Percentiles rank a stretch among this genome's conserved stretches.
These are phyloP conservation scores for Talpa occidentalis DNA, from an alignment of 2,113 vertebrate genomes.

Conservation along the genomic window DNA sequence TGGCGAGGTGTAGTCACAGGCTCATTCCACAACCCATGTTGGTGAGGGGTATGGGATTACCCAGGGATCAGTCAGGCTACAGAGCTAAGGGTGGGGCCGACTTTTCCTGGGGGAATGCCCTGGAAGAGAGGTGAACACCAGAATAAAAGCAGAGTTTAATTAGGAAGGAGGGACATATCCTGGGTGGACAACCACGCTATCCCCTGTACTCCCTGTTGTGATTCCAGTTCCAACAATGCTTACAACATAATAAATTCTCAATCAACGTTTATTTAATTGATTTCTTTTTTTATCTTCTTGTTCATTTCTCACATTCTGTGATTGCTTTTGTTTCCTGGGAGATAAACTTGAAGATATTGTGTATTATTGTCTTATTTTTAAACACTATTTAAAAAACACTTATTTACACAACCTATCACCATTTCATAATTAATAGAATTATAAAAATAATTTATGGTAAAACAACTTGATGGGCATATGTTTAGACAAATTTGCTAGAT, in stretches of 20 bases:
- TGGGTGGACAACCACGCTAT: background rate
- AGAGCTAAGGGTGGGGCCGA: background rate
- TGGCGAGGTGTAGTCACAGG: background rate
- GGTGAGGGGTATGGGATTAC: background rate
- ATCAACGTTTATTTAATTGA: background rate
- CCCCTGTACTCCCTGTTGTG: background rate
- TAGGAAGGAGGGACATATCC: background rate
- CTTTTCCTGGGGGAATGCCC: background rate
- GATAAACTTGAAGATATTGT: background rate
- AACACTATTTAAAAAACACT: background rate
- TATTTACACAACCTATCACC: background rate
- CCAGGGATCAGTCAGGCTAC: background rate
- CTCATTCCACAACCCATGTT: background rate
- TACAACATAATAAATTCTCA: background rate
- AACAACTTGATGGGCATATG: background rate
- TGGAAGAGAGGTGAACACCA: background rate
- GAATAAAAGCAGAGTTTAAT: background rate
- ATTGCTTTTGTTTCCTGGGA: constrained; percentile 21
- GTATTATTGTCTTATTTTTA: constrained; percentile 10
- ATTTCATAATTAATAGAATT: background rate
- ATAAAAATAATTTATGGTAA: constrained; percentile 40
- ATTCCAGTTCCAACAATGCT: background rate
- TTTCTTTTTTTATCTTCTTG: background rate
- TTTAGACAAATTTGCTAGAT: background rate
- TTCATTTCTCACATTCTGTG: background rate